A percentile compares a stretch with the other conserved stretches of the same genome.
Conservation (phyloP, 2,797 vertebrate species). For the Spatula versicolor region DNA sequence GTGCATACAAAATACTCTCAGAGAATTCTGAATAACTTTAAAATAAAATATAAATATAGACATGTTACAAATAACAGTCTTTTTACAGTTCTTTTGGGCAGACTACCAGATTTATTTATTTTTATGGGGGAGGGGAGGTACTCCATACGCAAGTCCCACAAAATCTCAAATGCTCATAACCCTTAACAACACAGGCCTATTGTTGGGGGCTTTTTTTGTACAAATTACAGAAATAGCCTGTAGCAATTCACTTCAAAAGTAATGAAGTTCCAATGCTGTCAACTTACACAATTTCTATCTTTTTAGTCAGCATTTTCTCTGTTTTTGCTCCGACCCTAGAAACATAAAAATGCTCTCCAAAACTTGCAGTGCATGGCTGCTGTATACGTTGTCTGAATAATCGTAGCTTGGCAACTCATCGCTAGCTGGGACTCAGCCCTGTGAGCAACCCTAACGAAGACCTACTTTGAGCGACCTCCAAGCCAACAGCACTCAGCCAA, state of each 20-base stretch:
- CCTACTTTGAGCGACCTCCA: background rate
- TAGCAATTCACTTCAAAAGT: background rate
- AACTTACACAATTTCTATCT: background rate
- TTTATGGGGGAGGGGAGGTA: accelerated
- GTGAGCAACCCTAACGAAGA: background rate
- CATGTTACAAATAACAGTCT: background rate
- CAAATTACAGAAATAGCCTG: background rate
- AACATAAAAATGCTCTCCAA: background rate
- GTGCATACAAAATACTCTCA: background rate
- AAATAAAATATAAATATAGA: background rate
- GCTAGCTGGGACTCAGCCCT: background rate
- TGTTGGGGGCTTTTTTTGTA: background rate
- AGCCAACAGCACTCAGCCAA: background rate
- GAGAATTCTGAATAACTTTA: background rate
- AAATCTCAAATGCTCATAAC: background rate
- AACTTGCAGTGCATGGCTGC: background rate
- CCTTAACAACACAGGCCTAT: background rate
- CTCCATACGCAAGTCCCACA: background rate
- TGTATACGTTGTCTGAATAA: background rate
- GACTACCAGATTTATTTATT: background rate
- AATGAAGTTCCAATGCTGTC: background rate
- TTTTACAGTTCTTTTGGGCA: background rate
- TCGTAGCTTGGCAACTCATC: background rate
- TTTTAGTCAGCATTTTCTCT: background rate
- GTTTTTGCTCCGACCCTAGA: background rate